Evolutionary conservation across 2,113 vertebrate species (phyloP).

Genomic region (Helogale parvula): DNA sequence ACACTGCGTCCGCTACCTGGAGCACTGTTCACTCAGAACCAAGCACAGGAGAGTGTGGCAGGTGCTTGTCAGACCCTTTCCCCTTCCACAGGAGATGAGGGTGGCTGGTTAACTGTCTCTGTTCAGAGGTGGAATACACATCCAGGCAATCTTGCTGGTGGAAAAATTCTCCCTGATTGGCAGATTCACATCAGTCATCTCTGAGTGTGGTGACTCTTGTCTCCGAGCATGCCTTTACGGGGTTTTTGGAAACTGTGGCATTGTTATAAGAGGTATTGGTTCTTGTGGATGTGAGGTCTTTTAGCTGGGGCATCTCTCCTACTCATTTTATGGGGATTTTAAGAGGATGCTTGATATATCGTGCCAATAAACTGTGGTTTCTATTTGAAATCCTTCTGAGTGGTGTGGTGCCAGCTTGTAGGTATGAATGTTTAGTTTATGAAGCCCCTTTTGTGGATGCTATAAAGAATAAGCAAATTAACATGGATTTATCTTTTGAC

Average conservation of each 20-base stretch:
- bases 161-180: background rate
- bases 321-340: background rate
- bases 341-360: background rate
- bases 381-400: background rate
- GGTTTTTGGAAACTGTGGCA: background rate
- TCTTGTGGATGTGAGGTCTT: background rate
- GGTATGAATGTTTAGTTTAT: background rate
- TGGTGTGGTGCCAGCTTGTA: background rate
- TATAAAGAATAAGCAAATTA: background rate
- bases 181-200: background rate
- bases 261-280: background rate
- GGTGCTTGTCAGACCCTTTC: background rate
- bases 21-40: background rate
- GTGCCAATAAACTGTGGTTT: background rate
- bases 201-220: background rate
- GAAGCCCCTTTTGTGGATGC: background rate
- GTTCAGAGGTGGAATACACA: background rate
- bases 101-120: background rate
- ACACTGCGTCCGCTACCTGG: background rate
- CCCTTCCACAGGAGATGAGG: background rate
- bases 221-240: background rate
- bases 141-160: background rate
- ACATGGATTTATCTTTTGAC: background rate
- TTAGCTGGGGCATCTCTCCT: background rate
- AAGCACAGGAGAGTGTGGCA: background rate